phyloP scores from a whole-genome alignment of 2,888 invertebrate species.

The Acanthosepion pharaonis region DNA sequence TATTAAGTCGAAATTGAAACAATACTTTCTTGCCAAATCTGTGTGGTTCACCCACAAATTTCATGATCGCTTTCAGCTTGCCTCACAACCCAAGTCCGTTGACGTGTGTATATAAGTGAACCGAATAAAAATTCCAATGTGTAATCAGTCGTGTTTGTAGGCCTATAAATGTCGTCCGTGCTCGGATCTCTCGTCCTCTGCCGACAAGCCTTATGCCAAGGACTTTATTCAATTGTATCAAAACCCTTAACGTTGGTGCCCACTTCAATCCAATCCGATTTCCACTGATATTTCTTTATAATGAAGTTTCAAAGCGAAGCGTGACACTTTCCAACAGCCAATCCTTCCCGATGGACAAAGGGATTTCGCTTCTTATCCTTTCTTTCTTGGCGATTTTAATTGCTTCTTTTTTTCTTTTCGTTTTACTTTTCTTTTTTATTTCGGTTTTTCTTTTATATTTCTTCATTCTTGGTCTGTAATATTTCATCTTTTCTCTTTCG shows the following conservation, averaged over 20 bases:
- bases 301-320: not conserved
- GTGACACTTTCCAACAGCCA: conserved; percentile 7
- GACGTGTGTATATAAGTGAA: not conserved
- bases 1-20: too few relatives aligned
- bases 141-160: not conserved
- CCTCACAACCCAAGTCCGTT: not conserved
- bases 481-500: too few relatives aligned
- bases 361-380: too few relatives aligned
- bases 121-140: not conserved
- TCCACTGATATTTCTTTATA: not conserved
- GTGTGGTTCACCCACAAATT: not conserved
- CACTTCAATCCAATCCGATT: conserved; percentile 21
- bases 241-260: not conserved
- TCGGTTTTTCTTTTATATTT: not conserved
- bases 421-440: not conserved
- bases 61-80: not conserved
- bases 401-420: not conserved
- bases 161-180: not conserved
- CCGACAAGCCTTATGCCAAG: not conserved
- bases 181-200: not conserved
- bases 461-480: not conserved
- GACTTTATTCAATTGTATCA: conserved; percentile 14
- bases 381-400: not conserved
- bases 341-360: too few relatives aligned
- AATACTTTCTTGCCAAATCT: not conserved